phyloP scores from a whole-genome alignment of 1,140 invertebrate species.

The Wasmannia auropunctata region DNA sequence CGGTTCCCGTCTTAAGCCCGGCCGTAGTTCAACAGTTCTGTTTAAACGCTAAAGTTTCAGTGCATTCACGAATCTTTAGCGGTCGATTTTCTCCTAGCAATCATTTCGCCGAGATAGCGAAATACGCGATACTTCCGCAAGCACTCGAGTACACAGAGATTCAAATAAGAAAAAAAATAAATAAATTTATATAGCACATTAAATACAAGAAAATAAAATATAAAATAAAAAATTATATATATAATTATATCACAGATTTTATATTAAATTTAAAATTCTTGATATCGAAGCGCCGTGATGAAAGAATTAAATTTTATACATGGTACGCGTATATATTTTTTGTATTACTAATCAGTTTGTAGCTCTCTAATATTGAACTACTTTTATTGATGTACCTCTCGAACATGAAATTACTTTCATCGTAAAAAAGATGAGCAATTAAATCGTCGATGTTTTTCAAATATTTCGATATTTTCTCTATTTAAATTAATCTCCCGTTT shows the following conservation, averaged over 20 bases:
- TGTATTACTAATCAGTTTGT: not conserved
- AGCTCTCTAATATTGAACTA: not conserved
- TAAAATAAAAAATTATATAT: not conserved
- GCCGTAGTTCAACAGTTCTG: not conserved
- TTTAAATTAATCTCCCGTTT: not conserved
- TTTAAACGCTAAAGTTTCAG: not conserved
- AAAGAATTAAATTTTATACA: not conserved
- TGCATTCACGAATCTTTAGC: not conserved
- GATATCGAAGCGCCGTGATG: not conserved
- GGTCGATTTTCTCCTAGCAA: not conserved
- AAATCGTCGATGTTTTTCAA: not conserved
- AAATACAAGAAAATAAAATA: not conserved
- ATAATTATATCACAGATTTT: not conserved
- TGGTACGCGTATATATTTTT: not conserved
- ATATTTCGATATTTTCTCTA: not conserved
- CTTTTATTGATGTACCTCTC: too few species aligned
- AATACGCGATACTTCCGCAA: not conserved
- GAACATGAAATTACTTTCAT: not conserved
- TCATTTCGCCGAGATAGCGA: not conserved
- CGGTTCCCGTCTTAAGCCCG: not conserved
- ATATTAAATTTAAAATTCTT: not conserved
- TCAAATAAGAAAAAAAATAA: too few species aligned
- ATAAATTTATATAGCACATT: not conserved
- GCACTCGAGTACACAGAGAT: not conserved
- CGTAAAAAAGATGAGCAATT: not conserved